These are phyloP conservation scores for Caenorhabditis brenneri DNA, from an alignment of 1,140 invertebrate genomes.

Conservation along the genomic window DNA sequence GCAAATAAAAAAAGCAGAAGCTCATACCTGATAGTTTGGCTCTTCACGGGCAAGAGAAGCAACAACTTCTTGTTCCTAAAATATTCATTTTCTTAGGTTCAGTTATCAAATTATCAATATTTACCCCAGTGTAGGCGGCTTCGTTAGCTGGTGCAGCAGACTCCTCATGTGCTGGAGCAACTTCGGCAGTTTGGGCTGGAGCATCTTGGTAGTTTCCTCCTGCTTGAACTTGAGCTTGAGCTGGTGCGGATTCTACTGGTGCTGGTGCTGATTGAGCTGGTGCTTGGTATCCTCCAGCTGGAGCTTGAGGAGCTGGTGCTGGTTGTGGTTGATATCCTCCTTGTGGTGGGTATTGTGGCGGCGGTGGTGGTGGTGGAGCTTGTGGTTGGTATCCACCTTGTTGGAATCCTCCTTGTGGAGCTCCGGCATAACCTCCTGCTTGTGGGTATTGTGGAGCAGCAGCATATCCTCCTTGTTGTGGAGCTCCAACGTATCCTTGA, in stretches of 20 bases:
- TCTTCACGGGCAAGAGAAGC: slow-evolving; percentile 31
- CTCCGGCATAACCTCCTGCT: neutral
- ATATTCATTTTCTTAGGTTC: neutral
- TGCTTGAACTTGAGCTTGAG: slow-evolving; percentile 13
- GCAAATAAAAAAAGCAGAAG: neutral
- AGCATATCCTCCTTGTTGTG: slow-evolving; percentile 16
- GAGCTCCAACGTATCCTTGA: slow-evolving; percentile 29
- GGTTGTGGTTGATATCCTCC: neutral
- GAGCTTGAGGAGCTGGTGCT: neutral
- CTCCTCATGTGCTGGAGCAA: slow-evolving; percentile 13
- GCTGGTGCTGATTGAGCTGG: neutral
- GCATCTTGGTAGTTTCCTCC: slow-evolving; percentile 29
- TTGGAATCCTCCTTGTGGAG: neutral
- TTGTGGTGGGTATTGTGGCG: neutral
- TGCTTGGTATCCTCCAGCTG: slow-evolving; percentile 2
- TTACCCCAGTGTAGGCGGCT: slow-evolving; percentile 12
- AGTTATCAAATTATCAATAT: neutral
- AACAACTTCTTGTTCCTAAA: slow-evolving; percentile 32
- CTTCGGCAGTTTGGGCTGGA: slow-evolving; percentile 23
- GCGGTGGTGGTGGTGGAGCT: neutral
- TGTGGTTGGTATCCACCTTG: no score
- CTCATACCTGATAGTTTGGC: slow-evolving; percentile 35
- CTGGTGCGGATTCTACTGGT: neutral
- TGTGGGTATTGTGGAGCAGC: slow-evolving; percentile 25
- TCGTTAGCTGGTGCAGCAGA: neutral